A percentile compares a stretch with the other conserved stretches of the same genome.
Evolutionary conservation across 1,140 invertebrate species (phyloP).

Genomic region (Colletes gigas): DNA sequence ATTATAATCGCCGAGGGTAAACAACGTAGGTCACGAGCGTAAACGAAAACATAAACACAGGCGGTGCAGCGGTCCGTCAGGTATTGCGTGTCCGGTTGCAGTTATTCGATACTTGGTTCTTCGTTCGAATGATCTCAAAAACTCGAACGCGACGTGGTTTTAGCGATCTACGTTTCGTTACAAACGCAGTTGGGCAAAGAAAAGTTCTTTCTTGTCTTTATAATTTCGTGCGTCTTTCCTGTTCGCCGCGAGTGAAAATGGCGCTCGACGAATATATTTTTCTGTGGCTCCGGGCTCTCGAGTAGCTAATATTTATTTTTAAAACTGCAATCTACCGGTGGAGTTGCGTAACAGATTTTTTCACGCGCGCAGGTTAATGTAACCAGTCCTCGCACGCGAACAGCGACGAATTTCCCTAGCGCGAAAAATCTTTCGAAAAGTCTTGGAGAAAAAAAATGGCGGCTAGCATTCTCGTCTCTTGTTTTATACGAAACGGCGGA

Average conservation of each 20-base stretch:
- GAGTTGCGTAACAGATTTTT: constrained; percentile 9
- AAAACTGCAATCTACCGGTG: neutral
- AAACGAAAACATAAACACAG: constrained; percentile 4
- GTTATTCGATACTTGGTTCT: neutral
- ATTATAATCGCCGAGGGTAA: neutral
- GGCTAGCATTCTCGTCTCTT: too few relatives aligned
- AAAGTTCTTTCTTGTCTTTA: neutral
- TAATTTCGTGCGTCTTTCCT: neutral
- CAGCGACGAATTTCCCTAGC: neutral
- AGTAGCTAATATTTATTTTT: constrained; percentile 1
- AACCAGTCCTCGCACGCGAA: neutral
- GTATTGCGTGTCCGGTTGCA: neutral
- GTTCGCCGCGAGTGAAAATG: neutral
- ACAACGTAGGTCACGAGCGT: neutral
- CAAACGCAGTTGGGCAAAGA: neutral
- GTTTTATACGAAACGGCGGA: too few relatives aligned
- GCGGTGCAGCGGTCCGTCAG: neutral
- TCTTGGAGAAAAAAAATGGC: too few relatives aligned
- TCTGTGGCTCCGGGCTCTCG: neutral
- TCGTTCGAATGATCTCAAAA: constrained; percentile 11
- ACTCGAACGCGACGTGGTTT: too few relatives aligned
- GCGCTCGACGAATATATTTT: constrained; percentile 3
- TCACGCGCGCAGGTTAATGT: neutral
- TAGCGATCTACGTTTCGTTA: too few relatives aligned
- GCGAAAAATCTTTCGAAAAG: neutral